A percentile compares a stretch with the other conserved stretches of the same genome.
Evolutionary conservation across 2,797 vertebrate species (phyloP).

Genomic region (Oceanodroma leucorhoa): DNA sequence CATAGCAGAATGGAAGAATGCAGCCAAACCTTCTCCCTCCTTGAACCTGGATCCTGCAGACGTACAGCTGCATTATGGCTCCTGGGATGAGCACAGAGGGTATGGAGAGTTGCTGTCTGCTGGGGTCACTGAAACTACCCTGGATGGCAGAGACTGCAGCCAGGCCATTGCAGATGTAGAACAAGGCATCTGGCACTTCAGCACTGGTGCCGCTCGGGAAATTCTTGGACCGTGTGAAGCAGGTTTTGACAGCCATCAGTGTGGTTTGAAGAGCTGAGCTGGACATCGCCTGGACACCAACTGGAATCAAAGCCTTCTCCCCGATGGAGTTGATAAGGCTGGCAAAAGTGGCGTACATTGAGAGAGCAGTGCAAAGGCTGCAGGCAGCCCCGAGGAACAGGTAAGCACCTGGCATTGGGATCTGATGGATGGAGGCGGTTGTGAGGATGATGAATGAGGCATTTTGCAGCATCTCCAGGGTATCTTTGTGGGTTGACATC

Average conservation of each 20-base stretch:
- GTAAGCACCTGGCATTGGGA: constrained; percentile 71
- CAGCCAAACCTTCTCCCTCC: constrained; percentile 79
- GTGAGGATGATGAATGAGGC: constrained; percentile 81
- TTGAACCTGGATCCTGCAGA: constrained; percentile 82
- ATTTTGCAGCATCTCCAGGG: constrained; percentile 84
- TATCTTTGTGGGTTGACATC: constrained; percentile 80
- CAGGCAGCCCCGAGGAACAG: constrained; percentile 83
- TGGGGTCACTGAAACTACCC: not conserved
- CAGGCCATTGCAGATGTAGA: constrained; percentile 86
- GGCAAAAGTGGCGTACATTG: constrained; percentile 83
- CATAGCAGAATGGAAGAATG: constrained; percentile 82
- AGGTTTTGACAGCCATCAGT: constrained; percentile 18
- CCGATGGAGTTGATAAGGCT: constrained; percentile 88
- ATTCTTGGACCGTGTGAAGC: not conserved
- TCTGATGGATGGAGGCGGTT: constrained; percentile 80
- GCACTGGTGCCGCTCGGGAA: not conserved
- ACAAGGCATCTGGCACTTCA: constrained; percentile 79
- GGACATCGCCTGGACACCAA: constrained; percentile 79
- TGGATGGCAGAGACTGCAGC: constrained; percentile 83
- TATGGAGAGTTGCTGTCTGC: constrained; percentile 77
- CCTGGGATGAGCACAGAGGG: constrained; percentile 86
- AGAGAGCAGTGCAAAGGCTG: constrained; percentile 76
- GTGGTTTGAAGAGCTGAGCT: constrained; percentile 66
- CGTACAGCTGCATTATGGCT: constrained; percentile 78
- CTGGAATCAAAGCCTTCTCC: constrained; percentile 84